Conservation (phyloP, 2,113 vertebrate genomes). For the Platysternon megacephalum region DNA sequence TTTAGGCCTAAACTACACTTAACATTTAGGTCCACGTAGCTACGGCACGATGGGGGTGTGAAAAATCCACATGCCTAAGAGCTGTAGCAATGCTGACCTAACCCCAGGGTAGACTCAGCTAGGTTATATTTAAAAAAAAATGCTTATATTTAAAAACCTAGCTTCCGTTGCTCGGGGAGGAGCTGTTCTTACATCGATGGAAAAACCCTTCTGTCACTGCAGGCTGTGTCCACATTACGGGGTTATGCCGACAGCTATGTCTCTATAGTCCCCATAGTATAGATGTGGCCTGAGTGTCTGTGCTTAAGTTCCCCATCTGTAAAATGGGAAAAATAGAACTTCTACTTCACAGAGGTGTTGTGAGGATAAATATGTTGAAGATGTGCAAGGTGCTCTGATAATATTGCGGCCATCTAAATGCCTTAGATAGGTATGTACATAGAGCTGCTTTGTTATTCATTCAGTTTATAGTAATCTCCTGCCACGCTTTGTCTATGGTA, state of each 20-base stretch:
- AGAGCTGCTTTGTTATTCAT: background rate
- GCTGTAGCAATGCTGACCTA: background rate
- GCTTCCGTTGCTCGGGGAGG: background rate
- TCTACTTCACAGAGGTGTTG: background rate
- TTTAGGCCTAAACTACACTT: background rate
- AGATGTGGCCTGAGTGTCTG: background rate
- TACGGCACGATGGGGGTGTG: background rate
- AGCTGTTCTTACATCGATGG: background rate
- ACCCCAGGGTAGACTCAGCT: background rate
- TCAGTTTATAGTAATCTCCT: background rate
- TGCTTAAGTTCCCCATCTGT: background rate
- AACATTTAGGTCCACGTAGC: background rate
- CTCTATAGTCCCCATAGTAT: background rate
- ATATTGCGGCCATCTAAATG: background rate
- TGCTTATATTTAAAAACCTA: background rate
- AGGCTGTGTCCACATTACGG: background rate
- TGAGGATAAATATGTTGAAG: background rate
- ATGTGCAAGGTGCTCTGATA: background rate
- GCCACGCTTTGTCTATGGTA: background rate
- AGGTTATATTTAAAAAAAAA: background rate
- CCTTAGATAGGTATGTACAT: slow-evolving; percentile 12
- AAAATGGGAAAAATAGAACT: background rate
- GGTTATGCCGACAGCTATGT: background rate
- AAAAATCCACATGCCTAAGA: background rate
- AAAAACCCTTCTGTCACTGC: background rate